Evolutionary conservation across 2,113 vertebrate genomes (phyloP).

Genomic region (Otis tarda): DNA sequence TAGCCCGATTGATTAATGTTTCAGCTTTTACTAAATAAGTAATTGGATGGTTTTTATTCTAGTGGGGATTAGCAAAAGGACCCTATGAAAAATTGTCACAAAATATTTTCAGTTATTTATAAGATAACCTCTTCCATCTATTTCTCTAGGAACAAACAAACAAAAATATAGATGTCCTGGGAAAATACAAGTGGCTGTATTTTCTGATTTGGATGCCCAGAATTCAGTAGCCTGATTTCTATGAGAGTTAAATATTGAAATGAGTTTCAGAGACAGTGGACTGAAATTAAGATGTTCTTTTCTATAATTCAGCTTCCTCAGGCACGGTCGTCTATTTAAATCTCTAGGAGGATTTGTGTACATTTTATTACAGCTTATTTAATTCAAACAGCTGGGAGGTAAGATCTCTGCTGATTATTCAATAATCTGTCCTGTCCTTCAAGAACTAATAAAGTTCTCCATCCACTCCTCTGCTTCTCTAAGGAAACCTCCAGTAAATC

Average conservation of each 20-base stretch:
- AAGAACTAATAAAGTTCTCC: not conserved
- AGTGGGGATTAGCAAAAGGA: not conserved
- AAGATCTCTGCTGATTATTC: not conserved
- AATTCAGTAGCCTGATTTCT: not conserved
- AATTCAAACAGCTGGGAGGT: not conserved
- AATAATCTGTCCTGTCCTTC: not conserved
- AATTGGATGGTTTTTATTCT: not conserved
- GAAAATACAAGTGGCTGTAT: not conserved
- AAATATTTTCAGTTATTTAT: not conserved
- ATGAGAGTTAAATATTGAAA: not conserved
- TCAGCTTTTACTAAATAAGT: not conserved
- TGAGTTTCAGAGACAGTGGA: not conserved
- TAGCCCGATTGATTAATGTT: not conserved
- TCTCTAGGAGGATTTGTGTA: not conserved
- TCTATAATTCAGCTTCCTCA: not conserved
- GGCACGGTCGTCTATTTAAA: not conserved
- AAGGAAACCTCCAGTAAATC: not conserved
- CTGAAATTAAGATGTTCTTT: constrained; percentile 25
- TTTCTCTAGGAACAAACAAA: not conserved
- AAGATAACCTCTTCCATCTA: not conserved
- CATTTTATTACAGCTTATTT: constrained; percentile 14
- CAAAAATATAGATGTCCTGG: not conserved
- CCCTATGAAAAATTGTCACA: not conserved
- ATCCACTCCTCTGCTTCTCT: not conserved
- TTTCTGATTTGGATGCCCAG: not conserved